Percentiles rank a stretch among this genome's conserved stretches.
Conservation (phyloP, 2,797 vertebrate genomes). For the Okamejei kenojei region DNA sequence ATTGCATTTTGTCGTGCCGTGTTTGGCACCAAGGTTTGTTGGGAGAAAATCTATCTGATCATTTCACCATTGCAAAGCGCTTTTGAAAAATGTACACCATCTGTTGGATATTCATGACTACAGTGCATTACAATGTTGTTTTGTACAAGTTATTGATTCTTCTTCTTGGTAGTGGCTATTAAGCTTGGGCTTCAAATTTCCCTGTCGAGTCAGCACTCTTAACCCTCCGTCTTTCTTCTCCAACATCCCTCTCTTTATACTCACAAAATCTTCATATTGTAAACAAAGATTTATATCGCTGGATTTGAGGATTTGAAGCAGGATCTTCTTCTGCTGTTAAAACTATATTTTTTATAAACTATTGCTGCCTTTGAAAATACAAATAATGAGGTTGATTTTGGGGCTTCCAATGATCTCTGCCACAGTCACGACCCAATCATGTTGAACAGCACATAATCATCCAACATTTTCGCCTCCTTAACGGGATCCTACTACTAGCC, state of each 20-base stretch:
- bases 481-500: too few relatives aligned
- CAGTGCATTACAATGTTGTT: constrained; percentile 54
- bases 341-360: neutral
- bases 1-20: constrained; percentile 53
- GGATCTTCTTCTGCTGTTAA: neutral
- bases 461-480: too few relatives aligned
- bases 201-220: constrained; percentile 42
- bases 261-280: neutral
- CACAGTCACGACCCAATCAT: neutral
- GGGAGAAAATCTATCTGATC: constrained; percentile 65
- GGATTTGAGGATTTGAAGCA: neutral
- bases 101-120: constrained; percentile 64
- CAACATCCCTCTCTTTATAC: neutral
- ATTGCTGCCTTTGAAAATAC: neutral
- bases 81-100: constrained; percentile 55
- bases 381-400: neutral
- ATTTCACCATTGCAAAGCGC: constrained; percentile 65
- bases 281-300: neutral
- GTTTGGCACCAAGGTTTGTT: constrained; percentile 52
- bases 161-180: constrained; percentile 61
- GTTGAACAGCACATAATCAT: neutral
- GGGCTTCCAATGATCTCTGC: neutral
- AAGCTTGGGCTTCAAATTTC: constrained; percentile 56
- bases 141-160: constrained; percentile 66
- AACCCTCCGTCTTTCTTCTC: neutral